These are phyloP conservation scores for Porphyrio hochstetteri DNA, from an alignment of 2,113 vertebrate species.

Conservation along the genomic window DNA sequence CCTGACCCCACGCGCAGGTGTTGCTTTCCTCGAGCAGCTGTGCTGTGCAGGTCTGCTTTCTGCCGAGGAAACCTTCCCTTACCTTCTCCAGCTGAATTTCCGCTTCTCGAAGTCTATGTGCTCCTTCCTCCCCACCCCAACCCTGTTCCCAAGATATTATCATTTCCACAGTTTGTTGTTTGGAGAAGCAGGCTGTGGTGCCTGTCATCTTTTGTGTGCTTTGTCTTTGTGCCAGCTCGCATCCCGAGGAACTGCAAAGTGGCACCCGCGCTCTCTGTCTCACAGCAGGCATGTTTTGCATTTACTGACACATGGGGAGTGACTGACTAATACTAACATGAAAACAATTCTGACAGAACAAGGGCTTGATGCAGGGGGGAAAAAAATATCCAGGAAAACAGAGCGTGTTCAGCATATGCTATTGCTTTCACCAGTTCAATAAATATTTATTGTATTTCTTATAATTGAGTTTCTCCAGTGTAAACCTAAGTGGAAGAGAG, in stretches of 20 bases:
- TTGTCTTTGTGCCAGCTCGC: conserved; percentile 61
- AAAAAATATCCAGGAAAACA: conserved; percentile 10
- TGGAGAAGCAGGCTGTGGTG: conserved; percentile 54
- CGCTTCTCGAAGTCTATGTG: background rate
- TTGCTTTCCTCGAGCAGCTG: background rate
- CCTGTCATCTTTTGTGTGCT: conserved; percentile 65
- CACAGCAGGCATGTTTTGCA: conserved; percentile 65
- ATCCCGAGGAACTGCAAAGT: conserved; percentile 55
- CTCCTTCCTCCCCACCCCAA: background rate
- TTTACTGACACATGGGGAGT: conserved; percentile 70
- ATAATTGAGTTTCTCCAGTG: conserved; percentile 29
- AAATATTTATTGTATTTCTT: conserved; percentile 67
- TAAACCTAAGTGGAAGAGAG: conserved; percentile 14
- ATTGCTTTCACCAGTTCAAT: conserved; percentile 43
- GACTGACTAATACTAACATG: conserved; percentile 71
- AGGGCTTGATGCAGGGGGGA: conserved; percentile 29
- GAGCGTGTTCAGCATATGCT: conserved; percentile 58
- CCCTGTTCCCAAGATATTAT: background rate
- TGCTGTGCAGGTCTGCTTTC: background rate
- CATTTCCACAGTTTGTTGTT: background rate
- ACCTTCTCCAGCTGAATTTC: background rate
- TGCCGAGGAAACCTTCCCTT: background rate
- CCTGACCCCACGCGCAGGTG: conserved; percentile 30
- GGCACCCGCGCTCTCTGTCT: conserved; percentile 54
- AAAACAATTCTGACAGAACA: conserved; percentile 72